A percentile compares a stretch with the other conserved stretches of the same genome.
Conservation (phyloP, 2,888 invertebrate species). For the Euphydryas editha region DNA sequence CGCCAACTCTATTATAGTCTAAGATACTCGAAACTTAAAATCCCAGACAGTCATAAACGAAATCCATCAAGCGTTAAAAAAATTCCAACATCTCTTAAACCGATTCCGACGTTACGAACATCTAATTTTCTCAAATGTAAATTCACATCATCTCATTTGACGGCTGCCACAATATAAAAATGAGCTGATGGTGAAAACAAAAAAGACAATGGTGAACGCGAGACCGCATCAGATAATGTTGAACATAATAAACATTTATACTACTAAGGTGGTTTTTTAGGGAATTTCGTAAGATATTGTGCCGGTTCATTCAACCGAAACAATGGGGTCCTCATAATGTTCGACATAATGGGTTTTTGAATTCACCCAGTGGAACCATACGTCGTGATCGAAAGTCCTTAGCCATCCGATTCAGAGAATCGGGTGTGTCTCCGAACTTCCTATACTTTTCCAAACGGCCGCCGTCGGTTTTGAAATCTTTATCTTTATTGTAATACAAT, state of each 20-base stretch:
- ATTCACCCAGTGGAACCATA: slow-evolving; percentile 75
- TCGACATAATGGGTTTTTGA: slow-evolving; percentile 78
- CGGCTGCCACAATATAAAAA: slow-evolving; percentile 44
- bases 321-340: slow-evolving; percentile 78
- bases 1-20: not conserved
- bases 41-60: slow-evolving; percentile 38
- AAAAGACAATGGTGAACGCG: slow-evolving; percentile 64
- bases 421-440: slow-evolving; percentile 57
- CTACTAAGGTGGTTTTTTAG: slow-evolving; percentile 75
- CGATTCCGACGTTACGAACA: slow-evolving; percentile 40
- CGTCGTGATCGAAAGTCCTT: slow-evolving; percentile 74
- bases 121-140: slow-evolving; percentile 48
- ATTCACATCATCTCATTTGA: slow-evolving; percentile 48
- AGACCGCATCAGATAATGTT: slow-evolving; percentile 66
- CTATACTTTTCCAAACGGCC: slow-evolving; percentile 39
- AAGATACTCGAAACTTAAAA: slow-evolving; percentile 20
- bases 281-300: slow-evolving; percentile 83
- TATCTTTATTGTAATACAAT: slow-evolving; percentile 38
- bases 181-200: slow-evolving; percentile 47
- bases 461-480: slow-evolving; percentile 39
- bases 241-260: slow-evolving; percentile 75
- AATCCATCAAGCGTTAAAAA: slow-evolving; percentile 41
- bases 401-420: slow-evolving; percentile 65
- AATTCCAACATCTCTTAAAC: slow-evolving; percentile 37
- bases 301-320: slow-evolving; percentile 76